Evolutionary conservation across 1,140 invertebrate species (phyloP).

Genomic region (Camponotus pennsylvanicus): DNA sequence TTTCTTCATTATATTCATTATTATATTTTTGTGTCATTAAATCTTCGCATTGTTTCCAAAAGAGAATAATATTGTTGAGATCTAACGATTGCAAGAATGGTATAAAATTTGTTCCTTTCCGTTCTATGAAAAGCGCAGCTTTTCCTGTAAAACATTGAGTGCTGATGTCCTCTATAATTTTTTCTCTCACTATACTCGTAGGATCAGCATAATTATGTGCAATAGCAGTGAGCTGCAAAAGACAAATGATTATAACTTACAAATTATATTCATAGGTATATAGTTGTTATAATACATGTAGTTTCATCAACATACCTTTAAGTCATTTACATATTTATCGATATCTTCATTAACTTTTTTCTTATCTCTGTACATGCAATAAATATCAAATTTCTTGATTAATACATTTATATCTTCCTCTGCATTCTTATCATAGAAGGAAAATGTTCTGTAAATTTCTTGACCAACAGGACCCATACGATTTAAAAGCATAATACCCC

Average conservation of each 20-base stretch:
- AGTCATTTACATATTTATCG: slow-evolving; percentile 37
- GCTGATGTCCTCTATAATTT: slow-evolving; percentile 54
- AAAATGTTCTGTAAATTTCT: slow-evolving; percentile 40
- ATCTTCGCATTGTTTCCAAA: slow-evolving; percentile 44
- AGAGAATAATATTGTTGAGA: slow-evolving; percentile 13
- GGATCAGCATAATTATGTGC: background rate
- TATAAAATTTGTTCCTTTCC: slow-evolving; percentile 3
- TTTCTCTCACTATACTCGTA: slow-evolving; percentile 10
- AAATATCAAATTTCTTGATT: slow-evolving; percentile 63
- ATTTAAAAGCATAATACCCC: slow-evolving; percentile 57
- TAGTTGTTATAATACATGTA: background rate
- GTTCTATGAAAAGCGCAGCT: background rate
- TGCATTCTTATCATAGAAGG: slow-evolving; percentile 23
- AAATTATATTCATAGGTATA: background rate
- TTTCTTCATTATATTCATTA: background rate
- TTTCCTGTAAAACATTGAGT: slow-evolving; percentile 16
- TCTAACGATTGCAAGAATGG: slow-evolving; percentile 11
- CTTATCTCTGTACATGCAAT: slow-evolving; percentile 27
- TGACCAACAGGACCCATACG: slow-evolving; percentile 62
- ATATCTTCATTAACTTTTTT: background rate
- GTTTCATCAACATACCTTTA: slow-evolving; percentile 35
- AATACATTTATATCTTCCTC: slow-evolving; percentile 48
- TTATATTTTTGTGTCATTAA: background rate
- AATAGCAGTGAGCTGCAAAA: background rate
- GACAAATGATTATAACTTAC: background rate